Evolutionary conservation across 2,113 vertebrate genomes (phyloP).

Genomic region (Nesogale talazaci): DNA sequence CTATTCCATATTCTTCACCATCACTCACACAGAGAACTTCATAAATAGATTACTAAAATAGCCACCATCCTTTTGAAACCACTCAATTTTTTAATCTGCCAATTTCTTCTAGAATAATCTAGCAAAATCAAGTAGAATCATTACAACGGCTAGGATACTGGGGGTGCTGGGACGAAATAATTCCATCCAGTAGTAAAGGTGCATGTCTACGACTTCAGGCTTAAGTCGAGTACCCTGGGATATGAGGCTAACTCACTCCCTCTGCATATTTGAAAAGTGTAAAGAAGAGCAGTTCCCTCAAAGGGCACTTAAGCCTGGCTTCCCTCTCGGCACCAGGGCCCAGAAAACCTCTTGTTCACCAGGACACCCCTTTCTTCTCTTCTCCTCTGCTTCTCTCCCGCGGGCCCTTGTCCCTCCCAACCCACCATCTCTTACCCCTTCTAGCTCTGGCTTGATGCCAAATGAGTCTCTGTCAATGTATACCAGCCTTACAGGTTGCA

Average conservation of each 20-base stretch:
- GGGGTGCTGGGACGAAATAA: neutral
- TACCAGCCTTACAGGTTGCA: neutral
- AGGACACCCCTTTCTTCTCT: neutral
- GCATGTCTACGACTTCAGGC: conserved; percentile 9
- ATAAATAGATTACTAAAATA: conserved; percentile 41
- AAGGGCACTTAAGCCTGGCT: neutral
- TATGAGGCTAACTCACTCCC: neutral
- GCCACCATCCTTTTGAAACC: conserved; percentile 27
- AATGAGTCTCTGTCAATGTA: neutral
- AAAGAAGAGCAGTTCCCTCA: neutral
- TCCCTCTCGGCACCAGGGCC: neutral
- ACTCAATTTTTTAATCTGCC: neutral
- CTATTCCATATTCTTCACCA: neutral
- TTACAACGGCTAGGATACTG: conserved; percentile 11
- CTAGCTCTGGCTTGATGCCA: neutral
- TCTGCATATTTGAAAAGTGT: neutral
- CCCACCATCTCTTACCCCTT: neutral
- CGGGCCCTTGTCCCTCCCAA: neutral
- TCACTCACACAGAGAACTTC: neutral
- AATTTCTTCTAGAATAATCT: conserved; percentile 33
- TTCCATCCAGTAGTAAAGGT: conserved; percentile 13
- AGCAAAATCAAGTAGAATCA: conserved; percentile 53
- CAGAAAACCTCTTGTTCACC: neutral
- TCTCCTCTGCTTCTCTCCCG: neutral
- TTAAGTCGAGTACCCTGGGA: neutral